phyloP scores from a whole-genome alignment of 37 sponge, comb jelly and placozoan genomes.

The Oscarella lobularis region DNA sequence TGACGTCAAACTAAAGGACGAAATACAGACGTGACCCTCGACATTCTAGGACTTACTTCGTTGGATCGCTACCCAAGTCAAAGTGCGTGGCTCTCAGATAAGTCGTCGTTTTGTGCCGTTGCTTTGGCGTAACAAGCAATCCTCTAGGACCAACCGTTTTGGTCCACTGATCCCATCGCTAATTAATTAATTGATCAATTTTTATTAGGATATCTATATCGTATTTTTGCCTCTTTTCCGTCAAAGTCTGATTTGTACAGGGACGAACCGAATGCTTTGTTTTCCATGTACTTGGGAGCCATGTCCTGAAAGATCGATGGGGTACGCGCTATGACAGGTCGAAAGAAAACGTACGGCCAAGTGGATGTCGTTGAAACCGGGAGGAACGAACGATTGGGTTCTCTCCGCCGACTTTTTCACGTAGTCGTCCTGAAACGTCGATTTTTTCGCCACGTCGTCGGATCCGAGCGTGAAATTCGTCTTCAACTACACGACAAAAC shows the following conservation, averaged over 20 bases:
- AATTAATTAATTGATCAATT: too few relatives aligned
- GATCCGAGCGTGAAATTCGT: background rate
- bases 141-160: background rate
- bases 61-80: constrained; percentile 37
- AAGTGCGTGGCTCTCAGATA: constrained; percentile 59
- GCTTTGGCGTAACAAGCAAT: background rate
- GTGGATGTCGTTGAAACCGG: constrained; percentile 7
- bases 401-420: background rate
- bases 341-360: constrained; percentile 19
- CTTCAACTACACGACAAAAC: background rate
- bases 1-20: too few relatives aligned
- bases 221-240: constrained; percentile 31
- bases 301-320: constrained; percentile 11
- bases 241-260: constrained; percentile 37
- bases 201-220: too few relatives aligned
- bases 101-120: constrained; percentile 30
- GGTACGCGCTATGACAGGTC: background rate
- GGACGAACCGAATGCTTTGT: constrained; percentile 21
- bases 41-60: constrained; percentile 25
- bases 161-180: background rate
- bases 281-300: constrained; percentile 21
- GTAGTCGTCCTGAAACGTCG: background rate
- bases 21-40: too few relatives aligned
- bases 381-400: background rate
- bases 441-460: background rate